These are phyloP conservation scores for Prunella himalayana DNA, from an alignment of 2,113 vertebrate species.

Conservation along the genomic window DNA sequence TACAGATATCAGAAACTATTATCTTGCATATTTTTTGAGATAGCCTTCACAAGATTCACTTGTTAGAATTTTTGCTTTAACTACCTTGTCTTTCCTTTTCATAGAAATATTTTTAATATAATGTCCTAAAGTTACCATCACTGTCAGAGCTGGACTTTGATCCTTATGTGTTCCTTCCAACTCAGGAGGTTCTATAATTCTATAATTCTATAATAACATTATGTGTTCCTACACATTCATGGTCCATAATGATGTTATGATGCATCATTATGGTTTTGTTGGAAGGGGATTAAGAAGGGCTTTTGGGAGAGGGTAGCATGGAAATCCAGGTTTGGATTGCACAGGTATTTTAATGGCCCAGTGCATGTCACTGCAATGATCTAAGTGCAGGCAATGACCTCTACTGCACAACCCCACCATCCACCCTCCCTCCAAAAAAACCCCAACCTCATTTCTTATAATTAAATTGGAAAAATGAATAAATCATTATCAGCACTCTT, in stretches of 20 bases:
- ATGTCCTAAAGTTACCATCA: neutral
- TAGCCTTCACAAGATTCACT: neutral
- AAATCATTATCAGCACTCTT: neutral
- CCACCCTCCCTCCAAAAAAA: neutral
- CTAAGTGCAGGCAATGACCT: neutral
- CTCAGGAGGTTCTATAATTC: neutral
- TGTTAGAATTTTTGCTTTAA: neutral
- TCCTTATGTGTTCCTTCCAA: neutral
- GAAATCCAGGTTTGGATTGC: neutral
- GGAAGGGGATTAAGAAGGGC: neutral
- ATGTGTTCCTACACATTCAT: neutral
- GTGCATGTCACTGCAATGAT: neutral
- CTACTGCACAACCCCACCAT: neutral
- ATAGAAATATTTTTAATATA: neutral
- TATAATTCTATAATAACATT: neutral
- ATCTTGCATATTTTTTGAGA: neutral
- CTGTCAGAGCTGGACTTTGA: neutral
- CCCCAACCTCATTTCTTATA: neutral
- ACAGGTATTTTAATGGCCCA: neutral
- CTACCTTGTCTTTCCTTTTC: neutral
- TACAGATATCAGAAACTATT: neutral
- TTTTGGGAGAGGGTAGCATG: accelerated
- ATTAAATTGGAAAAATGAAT: neutral
- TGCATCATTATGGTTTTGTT: neutral
- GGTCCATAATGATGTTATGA: no score